Conservation (phyloP, 2,113 vertebrate genomes). For the Quiscalus mexicanus region DNA sequence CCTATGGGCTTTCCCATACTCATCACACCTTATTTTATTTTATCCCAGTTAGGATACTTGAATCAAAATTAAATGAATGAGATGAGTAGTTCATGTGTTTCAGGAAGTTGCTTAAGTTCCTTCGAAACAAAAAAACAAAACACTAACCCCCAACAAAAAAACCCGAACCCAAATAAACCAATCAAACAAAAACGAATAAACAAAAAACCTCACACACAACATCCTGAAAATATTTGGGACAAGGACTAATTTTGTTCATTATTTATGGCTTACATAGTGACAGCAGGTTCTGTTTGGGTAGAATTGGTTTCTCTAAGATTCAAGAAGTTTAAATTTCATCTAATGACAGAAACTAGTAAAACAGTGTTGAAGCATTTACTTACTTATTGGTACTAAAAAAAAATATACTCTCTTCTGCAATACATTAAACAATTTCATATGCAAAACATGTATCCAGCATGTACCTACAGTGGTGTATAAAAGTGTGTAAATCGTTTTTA, state of each 20-base stretch:
- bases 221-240: background rate
- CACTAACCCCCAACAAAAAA: too few relatives aligned
- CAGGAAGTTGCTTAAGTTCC: background rate
- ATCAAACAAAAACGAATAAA: background rate
- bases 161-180: background rate
- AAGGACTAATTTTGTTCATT: background rate
- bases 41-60: background rate
- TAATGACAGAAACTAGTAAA: background rate
- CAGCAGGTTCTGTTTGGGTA: background rate
- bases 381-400: background rate
- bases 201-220: accelerated
- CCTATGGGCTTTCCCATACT: background rate
- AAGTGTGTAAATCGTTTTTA: accelerated
- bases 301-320: background rate
- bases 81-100: background rate
- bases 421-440: background rate
- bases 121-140: background rate
- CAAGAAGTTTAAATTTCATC: background rate
- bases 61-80: background rate
- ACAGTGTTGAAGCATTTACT: background rate
- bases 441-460: background rate
- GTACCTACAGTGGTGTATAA: background rate
- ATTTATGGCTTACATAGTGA: background rate
- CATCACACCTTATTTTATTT: background rate
- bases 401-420: background rate